Base-by-base conservation (phyloP, 2,113 vertebrate genomes). In the Psittacula cyanocephala region DNA sequence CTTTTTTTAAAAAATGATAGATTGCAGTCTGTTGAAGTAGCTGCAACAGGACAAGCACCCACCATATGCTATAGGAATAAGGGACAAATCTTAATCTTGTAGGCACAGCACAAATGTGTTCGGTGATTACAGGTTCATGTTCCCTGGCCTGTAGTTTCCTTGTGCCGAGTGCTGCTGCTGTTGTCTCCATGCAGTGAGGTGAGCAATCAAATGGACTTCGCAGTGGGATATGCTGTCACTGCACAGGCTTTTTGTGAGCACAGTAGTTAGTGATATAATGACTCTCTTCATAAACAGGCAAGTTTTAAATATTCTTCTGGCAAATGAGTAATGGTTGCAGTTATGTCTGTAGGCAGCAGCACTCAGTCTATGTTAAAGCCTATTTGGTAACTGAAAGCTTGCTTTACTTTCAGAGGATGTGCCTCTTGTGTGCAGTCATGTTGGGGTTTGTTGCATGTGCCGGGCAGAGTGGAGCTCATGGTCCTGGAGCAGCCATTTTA, bases 401-500 rank as follows among this genome's bases (percentile, higher is more conserved):
- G 65, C 57, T 27, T 57, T 41, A 12, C 50, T 71, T 81, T 24
- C 44, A 11, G 33, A 47, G 50, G 72, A 20, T 2, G 0, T 82
- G 31, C 37, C 52, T 49, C 57, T 59, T 47, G 60, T 69, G n/a
- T 44, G 4, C 22, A 17, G 19, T 57, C 39, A 1, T 4, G 18
- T 76, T 84, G 29, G 25, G 55, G 47, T 87, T 75, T 75, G 33
- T 57, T 82, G 2, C 0, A 0, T 65, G 65, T 88, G 72, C 39
- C 27, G 11, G 9, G 12, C 41, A 1, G 3, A 2, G 43, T 14
- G 37, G 63, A 89, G 68, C 39, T 93, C 22, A 39, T 81, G 79
- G 79, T 31, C 41, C 82, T 83, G 69, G 69, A 93, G 86, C 86
- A 95, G 92, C 86, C 88, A 91, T 96, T 93, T 97, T 78, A 60